phyloP scores from a whole-genome alignment of 1,140 invertebrate species.

The Arctopsyche grandis region DNA sequence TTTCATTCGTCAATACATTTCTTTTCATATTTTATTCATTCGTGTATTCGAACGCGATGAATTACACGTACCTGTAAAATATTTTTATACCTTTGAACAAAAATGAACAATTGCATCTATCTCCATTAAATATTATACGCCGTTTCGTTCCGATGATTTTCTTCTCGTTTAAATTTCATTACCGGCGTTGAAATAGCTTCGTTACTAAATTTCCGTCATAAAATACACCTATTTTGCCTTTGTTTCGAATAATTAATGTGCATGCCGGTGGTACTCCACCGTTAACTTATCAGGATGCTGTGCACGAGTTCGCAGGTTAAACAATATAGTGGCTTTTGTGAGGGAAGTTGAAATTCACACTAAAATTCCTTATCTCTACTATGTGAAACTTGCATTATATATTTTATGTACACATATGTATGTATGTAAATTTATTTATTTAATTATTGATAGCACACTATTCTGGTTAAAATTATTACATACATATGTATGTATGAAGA shows the following conservation, averaged over 20 bases:
- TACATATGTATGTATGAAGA: background rate
- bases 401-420: background rate
- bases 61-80: too few species aligned
- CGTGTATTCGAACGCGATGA: too few species aligned
- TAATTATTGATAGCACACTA: too few species aligned
- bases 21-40: too few species aligned
- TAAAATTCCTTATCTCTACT: background rate
- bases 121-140: background rate
- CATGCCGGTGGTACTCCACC: background rate
- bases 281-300: constrained; percentile 5
- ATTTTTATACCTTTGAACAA: too few species aligned
- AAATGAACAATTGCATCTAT: background rate
- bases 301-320: constrained; percentile 23
- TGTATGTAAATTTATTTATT: background rate
- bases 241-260: constrained; percentile 26
- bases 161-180: background rate
- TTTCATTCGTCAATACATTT: too few species aligned
- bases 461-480: background rate
- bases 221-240: constrained; percentile 16
- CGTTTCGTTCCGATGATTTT: background rate
- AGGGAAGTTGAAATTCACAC: constrained; percentile 2
- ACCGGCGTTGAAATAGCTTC: background rate
- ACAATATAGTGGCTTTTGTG: constrained; percentile 7
- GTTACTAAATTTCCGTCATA: constrained; percentile 13
- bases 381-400: background rate